A percentile compares a stretch with the other conserved stretches of the same genome.
Conservation (phyloP, 2,888 invertebrate genomes). For the Habroteleia sp. region DNA sequence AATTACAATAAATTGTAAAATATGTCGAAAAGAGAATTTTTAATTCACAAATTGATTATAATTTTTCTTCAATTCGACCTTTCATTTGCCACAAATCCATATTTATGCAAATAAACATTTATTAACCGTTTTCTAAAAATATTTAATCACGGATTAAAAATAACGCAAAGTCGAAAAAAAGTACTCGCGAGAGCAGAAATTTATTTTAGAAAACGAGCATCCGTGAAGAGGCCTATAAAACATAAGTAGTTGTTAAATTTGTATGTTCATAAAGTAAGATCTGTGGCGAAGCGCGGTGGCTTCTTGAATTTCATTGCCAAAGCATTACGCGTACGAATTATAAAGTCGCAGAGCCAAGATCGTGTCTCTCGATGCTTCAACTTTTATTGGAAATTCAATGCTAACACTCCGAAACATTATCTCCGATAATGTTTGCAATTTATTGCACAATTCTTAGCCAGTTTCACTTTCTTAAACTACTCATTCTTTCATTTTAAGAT, state of each 20-base stretch:
- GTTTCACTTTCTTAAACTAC: too few species aligned
- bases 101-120: too few species aligned
- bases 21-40: too few species aligned
- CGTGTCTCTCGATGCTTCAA: slow-evolving; percentile 39
- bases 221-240: slow-evolving; percentile 52
- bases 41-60: too few species aligned
- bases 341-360: slow-evolving; percentile 22
- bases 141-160: slow-evolving; percentile 11
- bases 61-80: too few species aligned
- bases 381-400: slow-evolving; percentile 53
- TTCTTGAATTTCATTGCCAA: slow-evolving; percentile 58
- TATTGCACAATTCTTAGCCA: slow-evolving; percentile 9
- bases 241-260: slow-evolving; percentile 57
- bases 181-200: slow-evolving; percentile 7
- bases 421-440: slow-evolving; percentile 28
- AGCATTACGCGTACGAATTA: slow-evolving; percentile 20
- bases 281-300: slow-evolving; percentile 10
- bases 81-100: too few species aligned
- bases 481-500: too few species aligned
- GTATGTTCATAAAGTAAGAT: slow-evolving; percentile 50
- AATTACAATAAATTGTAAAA: too few species aligned
- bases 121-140: slow-evolving; percentile 39
- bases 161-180: slow-evolving; percentile 15
- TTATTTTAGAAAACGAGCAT: slow-evolving; percentile 43
- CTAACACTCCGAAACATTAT: slow-evolving; percentile 8